A percentile compares a stretch with the other conserved stretches of the same genome.
Conservation (phyloP, 1,140 invertebrate genomes). For the Drosophila prosaltans region DNA sequence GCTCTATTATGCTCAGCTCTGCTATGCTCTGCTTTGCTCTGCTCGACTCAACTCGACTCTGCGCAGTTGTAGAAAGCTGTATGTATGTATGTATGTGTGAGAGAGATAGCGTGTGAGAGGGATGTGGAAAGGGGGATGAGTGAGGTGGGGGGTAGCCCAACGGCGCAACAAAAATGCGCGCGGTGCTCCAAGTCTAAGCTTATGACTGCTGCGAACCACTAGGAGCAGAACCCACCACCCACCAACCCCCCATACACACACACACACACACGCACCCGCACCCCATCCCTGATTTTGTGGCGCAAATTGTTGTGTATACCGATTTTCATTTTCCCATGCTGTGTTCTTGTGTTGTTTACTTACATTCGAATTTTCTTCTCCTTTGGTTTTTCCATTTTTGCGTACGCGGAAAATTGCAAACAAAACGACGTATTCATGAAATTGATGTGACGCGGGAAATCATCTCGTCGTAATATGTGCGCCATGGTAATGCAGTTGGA, state of each 20-base stretch:
- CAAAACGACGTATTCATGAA: constrained; percentile 3
- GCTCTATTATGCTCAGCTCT: neutral
- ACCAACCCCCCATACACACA: constrained; percentile 25
- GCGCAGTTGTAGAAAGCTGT: constrained; percentile 62
- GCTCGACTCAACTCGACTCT: constrained; percentile 27
- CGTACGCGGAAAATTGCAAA: constrained; percentile 40
- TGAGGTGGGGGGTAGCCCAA: constrained; percentile 18
- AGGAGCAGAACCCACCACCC: constrained; percentile 41
- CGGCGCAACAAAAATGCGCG: constrained; percentile 76
- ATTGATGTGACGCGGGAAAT: constrained; percentile 29
- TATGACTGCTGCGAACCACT: constrained; percentile 44
- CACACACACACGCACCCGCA: constrained; percentile 24
- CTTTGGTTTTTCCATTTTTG: constrained; percentile 53
- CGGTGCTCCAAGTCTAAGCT: constrained; percentile 47
- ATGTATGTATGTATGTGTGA: constrained; percentile 28
- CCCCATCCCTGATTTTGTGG: constrained; percentile 59
- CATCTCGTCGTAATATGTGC: constrained; percentile 59
- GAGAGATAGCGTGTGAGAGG: constrained; percentile 14
- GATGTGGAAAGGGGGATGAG: constrained; percentile 4
- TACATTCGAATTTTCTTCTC: constrained; percentile 78
- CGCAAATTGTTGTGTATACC: constrained; percentile 82
- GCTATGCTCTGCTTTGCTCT: constrained; percentile 8
- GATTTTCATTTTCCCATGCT: constrained; percentile 82
- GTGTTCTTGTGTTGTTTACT: constrained; percentile 80
- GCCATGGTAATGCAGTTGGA: constrained; percentile 82